phyloP scores from a whole-genome alignment of 2,113 vertebrate species.

The Sturnira hondurensis region DNA sequence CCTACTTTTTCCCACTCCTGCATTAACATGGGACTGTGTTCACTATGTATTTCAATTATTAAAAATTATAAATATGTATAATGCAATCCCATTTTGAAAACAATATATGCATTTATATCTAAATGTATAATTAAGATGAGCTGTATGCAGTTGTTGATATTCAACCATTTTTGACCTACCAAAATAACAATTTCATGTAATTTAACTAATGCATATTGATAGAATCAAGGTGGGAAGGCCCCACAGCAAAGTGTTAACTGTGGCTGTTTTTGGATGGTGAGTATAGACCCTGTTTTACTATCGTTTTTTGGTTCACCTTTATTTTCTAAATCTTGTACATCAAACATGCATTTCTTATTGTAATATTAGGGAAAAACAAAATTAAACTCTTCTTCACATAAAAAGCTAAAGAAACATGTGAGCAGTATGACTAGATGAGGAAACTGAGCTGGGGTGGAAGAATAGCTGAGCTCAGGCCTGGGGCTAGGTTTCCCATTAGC shows the following conservation, averaged over 20 bases:
- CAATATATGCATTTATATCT: background rate
- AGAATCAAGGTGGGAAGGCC: background rate
- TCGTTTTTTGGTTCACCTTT: background rate
- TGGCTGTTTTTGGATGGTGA: background rate
- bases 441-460: background rate
- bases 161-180: background rate
- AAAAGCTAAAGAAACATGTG: background rate
- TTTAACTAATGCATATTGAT: background rate
- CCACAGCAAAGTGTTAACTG: background rate
- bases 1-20: background rate
- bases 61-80: background rate
- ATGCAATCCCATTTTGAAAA: background rate
- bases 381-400: background rate
- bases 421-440: no score
- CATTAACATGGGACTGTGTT: background rate
- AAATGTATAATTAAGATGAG: background rate
- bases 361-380: background rate
- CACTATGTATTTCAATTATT: slow-evolving; percentile 1
- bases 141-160: background rate
- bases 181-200: background rate
- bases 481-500: no score
- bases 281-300: background rate
- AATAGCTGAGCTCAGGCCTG: background rate
- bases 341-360: background rate
- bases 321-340: background rate